Conservation (phyloP, 2,888 invertebrate genomes). For the Elegia similella region DNA sequence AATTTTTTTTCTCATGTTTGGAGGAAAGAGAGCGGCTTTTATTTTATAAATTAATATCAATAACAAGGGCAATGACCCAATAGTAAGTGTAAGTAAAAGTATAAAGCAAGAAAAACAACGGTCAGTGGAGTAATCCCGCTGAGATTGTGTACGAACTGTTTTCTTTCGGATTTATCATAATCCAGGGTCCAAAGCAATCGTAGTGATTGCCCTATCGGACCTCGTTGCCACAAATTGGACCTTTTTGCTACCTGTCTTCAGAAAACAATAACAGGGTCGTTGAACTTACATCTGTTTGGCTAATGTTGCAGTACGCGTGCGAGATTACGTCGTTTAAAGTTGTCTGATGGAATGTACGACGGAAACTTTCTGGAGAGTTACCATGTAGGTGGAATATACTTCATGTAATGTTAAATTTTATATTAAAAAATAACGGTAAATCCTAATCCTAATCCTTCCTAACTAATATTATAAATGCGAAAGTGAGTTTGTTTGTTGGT, state of each 20-base stretch:
- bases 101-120: neutral
- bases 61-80: neutral
- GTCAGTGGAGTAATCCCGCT: neutral
- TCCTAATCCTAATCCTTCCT: no score
- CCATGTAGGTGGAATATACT: no score
- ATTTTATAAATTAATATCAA: no score
- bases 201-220: neutral
- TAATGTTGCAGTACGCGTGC: neutral
- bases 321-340: no score
- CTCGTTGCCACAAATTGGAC: neutral
- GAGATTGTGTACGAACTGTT: neutral
- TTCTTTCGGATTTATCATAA: constrained; percentile 7
- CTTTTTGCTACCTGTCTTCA: constrained; percentile 3
- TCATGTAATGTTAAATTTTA: no score
- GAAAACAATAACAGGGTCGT: neutral
- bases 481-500: no score
- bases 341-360: no score
- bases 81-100: neutral
- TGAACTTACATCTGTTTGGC: neutral
- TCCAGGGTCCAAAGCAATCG: constrained; percentile 2
- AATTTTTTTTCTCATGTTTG: no score
- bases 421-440: no score
- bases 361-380: no score
- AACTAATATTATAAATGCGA: no score
- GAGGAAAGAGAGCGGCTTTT: no score